Base-by-base conservation (phyloP, 2,113 vertebrate species). In the Polypterus senegalus region DNA sequence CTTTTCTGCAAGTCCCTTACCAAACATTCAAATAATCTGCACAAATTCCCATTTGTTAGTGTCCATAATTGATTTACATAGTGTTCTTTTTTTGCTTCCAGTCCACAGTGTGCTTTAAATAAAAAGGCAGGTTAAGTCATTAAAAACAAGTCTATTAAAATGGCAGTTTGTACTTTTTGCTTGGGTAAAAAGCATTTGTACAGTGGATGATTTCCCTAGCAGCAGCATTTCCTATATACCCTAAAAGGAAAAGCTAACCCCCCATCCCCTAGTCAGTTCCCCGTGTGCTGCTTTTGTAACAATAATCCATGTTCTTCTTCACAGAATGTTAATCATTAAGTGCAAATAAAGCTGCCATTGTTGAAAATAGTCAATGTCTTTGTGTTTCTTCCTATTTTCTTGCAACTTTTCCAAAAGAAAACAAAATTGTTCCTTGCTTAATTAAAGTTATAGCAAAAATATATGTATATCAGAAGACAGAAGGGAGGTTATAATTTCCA, bases 241-340 rank as follows among this genome's bases (percentile, higher is more conserved):
- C 60, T 76, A 67, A 71, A 74, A 71, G 64, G 73, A 72, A 65
- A 74, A 75, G 71, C 78, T 70, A 8, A 67, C 68, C 67, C 71
- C 59, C 76, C 78, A 73, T 7, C 70, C 71, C 76, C 59, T 71
- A 73, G 74, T 70, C 78, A 54, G n/a, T 45, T 65, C 71, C 70
- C 76, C 76, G 9, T 9, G 45, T 72, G 66, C 76, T 68, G 67
- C 76, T 72, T 71, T 74, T 64, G 73, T 70, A 76, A 77, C 75
- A 71, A 74, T 73, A 77, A 79, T 72, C 75, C 77, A 78, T 77
- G 76, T 75, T 77, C 77, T 73, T 85, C 85, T 85, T 86, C 84
- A 86, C 79, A 84, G 82, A 83, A 83, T 83, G 79, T 71, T 76
- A 76, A 77, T 81, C 76, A 48, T 76, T 84, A 85, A 85, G 83